phyloP scores from a whole-genome alignment of 2,888 invertebrate species.

The Heliconius aoede region DNA sequence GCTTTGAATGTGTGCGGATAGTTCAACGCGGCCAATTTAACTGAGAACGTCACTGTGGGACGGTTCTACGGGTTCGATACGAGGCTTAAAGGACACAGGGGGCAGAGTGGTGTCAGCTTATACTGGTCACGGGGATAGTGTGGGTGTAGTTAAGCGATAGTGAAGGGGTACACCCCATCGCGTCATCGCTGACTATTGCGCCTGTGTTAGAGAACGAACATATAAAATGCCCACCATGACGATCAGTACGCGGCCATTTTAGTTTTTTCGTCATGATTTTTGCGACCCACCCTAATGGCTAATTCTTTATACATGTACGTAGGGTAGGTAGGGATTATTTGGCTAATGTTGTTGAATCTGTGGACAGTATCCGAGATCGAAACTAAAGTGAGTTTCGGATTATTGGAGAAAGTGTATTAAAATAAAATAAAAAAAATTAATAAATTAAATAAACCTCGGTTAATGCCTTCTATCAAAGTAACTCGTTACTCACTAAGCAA shows the following conservation, averaged over 20 bases:
- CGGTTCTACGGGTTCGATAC: constrained; percentile 46
- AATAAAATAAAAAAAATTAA: too few relatives aligned
- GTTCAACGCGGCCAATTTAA: constrained; percentile 61
- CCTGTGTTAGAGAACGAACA: constrained; percentile 80
- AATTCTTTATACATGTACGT: constrained; percentile 34
- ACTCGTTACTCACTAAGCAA: too few relatives aligned
- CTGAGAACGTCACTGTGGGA: constrained; percentile 57
- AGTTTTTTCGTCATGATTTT: constrained; percentile 59
- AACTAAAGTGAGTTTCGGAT: too few relatives aligned
- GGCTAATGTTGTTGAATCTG: not conserved
- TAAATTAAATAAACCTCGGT: too few relatives aligned
- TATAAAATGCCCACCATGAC: constrained; percentile 81
- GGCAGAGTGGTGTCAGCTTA: constrained; percentile 55
- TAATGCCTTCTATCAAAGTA: too few relatives aligned
- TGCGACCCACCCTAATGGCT: constrained; percentile 51
- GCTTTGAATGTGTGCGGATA: constrained; percentile 59
- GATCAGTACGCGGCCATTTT: constrained; percentile 77
- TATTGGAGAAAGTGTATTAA: too few relatives aligned
- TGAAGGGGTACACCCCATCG: constrained; percentile 71
- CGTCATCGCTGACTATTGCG: constrained; percentile 80
- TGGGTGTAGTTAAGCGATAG: constrained; percentile 75
- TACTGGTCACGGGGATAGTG: constrained; percentile 58
- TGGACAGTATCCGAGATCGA: not conserved
- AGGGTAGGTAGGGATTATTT: constrained; percentile 19
- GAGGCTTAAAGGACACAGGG: constrained; percentile 43